Evolutionary conservation across 2,888 invertebrate species (phyloP), one percentile per base, ranked within the genome.

Genomic region (Xanthia togata): DNA sequence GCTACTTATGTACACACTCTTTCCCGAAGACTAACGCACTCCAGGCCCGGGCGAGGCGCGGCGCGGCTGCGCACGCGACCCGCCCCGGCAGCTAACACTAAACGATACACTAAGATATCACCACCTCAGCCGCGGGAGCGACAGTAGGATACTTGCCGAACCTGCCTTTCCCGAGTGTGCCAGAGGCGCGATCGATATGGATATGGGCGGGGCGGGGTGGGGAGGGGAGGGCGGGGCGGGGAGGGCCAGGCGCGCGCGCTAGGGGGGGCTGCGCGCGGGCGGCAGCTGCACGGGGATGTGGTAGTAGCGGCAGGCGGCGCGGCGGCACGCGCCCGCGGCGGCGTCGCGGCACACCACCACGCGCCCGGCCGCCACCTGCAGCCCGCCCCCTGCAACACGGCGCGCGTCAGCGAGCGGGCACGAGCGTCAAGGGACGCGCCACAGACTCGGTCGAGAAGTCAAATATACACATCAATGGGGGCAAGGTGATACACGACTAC

Each of bases 341-440:
- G 98, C 98, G 97, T 99, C 99, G 96, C 99, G 98, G 97, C 99
- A 99, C 96, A 99, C 99, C 96, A 98, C 98, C 97, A 99, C 99
- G 96, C 98, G 98, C 97, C 98, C 98, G 97, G 99, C 99, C 97
- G 98, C 98, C 97, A 99, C 98, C 97, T 99, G 99, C 97, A 99
- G 98, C 97, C 98, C 98, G 97, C 98, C 98, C 97, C 98, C 99
- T 99, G 97, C 83, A 97, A 97, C 79, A 82, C 76, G 82, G 82
- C 71, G 69, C 73, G 9, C 26, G 8, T 72, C 50, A 75, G 64
- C 53, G 17, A 12, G 14, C 38, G 5, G 26, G 14, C 59, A 73
- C 73, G 2, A 9, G 47, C 57, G 31, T 3, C 65, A 0, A 41
- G 11, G 11, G n/a, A 63, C 76, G 44, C 68, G 64, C 5, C 70